Percentiles rank a stretch among this genome's conserved stretches.
phyloP scores from a whole-genome alignment of 2,113 vertebrate genomes.

The Coptodon bakossiorum region DNA sequence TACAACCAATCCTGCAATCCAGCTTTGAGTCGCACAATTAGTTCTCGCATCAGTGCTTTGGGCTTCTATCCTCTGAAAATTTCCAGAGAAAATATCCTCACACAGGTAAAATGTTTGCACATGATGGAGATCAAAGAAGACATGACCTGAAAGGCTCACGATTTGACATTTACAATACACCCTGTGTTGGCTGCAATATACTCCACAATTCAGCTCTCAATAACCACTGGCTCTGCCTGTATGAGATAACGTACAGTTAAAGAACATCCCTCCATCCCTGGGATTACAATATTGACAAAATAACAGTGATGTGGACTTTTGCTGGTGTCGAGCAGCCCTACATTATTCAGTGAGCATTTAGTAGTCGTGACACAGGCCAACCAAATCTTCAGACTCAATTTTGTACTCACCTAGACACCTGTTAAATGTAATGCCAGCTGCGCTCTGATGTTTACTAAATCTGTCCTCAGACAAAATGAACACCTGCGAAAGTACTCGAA shows the following conservation, averaged over 20 bases:
- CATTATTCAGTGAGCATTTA: not conserved
- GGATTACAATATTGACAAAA: not conserved
- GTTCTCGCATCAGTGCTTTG: not conserved
- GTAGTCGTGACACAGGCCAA: not conserved
- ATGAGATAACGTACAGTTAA: slow-evolving; percentile 11
- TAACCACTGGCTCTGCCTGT: not conserved
- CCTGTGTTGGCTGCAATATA: not conserved
- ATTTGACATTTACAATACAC: slow-evolving; percentile 4
- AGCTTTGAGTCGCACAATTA: not conserved
- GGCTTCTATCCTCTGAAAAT: not conserved
- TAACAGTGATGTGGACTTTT: not conserved
- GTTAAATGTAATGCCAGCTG: not conserved
- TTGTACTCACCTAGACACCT: not conserved
- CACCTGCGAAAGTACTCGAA: not conserved
- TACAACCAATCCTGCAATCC: not conserved
- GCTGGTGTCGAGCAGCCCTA: not conserved
- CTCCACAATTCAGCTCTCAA: not conserved
- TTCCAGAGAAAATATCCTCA: not conserved
- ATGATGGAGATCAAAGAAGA: not conserved
- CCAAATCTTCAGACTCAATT: not conserved
- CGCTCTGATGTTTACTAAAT: not conserved
- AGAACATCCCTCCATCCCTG: not conserved
- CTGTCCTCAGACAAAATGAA: not conserved
- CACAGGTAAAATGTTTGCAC: not conserved
- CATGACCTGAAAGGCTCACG: not conserved